Evolutionary conservation across 1,140 invertebrate species (phyloP), one percentile per base, ranked within the genome.

Genomic region (Oryctes rhinoceros): DNA sequence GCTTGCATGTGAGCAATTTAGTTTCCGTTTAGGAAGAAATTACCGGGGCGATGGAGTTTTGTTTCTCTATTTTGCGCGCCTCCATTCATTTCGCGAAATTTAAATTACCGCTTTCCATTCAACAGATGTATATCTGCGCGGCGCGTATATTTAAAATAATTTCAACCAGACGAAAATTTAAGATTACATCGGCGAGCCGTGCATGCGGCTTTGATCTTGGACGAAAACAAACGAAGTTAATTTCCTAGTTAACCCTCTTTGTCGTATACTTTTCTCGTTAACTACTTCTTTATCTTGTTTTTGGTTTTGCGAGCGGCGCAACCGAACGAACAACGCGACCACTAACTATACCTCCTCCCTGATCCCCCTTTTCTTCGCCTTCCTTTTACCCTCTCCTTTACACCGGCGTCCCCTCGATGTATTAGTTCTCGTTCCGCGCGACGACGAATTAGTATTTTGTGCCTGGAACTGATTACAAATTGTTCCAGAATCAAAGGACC

Each of bases 241-340:
- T 59, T 59, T 59, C 18, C 53, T 59, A 59, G 53, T 59, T 59
- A 59, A 59, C 53, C 53, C 53, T 59, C 53, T 59, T 59, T 59
- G 53, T 59, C 53, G 53, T 59, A 6, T 18, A 59, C 53, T 59
- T 59, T 59, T 59, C 53, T 59, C 53, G 53, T 59, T 59, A 59
- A 59, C 53, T 59, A 59, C 53, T 59, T 59, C 53, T 59, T 59
- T 59, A 59, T 59, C 53, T 59, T 59, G 53, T 59, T 59, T 59
- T 59, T 59, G 53, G 53, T 18, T n/a, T n/a, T 15, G 53, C 18
- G 53, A 59, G 18, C 15, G 18, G n/a, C 53, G 53, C 53, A n/a
- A 18, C 15, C 15, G 6, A 59, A n/a, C 53, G 53, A 59, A 59
- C 53, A 59, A 59, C 18, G 18, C 53, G 15, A 59, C 53, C 53